Base-by-base conservation (phyloP, 2,888 invertebrate species). In the Drosophila fungiperda region DNA sequence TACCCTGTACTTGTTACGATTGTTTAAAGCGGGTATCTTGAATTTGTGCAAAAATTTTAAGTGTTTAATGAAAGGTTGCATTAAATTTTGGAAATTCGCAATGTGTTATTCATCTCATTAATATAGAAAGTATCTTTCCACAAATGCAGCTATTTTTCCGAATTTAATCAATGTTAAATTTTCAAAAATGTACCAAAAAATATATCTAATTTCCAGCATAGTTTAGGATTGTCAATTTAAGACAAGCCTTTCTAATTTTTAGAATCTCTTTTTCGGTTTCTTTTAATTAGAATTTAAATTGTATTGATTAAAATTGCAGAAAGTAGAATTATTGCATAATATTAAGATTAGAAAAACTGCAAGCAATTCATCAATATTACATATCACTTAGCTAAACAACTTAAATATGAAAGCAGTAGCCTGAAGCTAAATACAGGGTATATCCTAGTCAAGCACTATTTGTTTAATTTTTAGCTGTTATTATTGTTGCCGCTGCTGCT, bases 401-500 rank as follows among this genome's bases (percentile, higher is more conserved):
- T 23, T 8, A 2, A 12, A 8, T 23, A 8, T 15, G 4, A 8
- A 23, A 45, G 2, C 45, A 23, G 8, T 7, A 15, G 15, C 15
- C 8, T 45, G 15, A 23, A 17, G 8, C 38, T 58, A 6, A 6
- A 0, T 45, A 40, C 29, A 61, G 63, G 61, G 62, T 73, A 53
- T 72, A 17, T 6, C 0, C 6, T 3, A 38, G 63, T 53, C 68
- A 4, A n/a, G 12, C 23, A 29, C 0, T 4, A 15, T 38, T 17
- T 7, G 20, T 17, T 35, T 26, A 11, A 55, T 6, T 23, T 6
- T 9, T 17, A 20, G 64, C n/a, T 60, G 40, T 52, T 59, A 33
- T 49, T 55, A 48, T 68, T 61, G 54, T 67, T 68, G 48, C 66
- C 52, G 61, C 57, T 70, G 57, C 57, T 67, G 50, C 62, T 59